phyloP scores from a whole-genome alignment of 2,113 vertebrate species.

The Catharus minimus region DNA sequence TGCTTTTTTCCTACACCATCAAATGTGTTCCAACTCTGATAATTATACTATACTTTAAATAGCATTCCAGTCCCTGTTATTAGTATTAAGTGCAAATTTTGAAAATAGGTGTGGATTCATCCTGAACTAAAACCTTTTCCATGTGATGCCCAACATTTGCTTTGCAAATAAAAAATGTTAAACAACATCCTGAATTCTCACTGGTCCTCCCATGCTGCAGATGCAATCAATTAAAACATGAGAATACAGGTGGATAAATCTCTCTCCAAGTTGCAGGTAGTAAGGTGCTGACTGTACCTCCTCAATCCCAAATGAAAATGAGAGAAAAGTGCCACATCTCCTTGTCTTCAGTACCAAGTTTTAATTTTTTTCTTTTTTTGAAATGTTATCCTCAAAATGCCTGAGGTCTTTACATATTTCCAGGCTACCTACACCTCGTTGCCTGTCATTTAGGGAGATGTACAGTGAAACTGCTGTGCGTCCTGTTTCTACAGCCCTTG shows the following conservation, averaged over 20 bases:
- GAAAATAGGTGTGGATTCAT: not conserved
- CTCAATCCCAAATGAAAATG: not conserved
- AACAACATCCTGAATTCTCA: not conserved
- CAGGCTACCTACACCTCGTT: not conserved
- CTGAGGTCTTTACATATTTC: not conserved
- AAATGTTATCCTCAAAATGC: slow-evolving; percentile 1
- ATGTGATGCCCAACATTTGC: not conserved
- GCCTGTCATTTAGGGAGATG: not conserved
- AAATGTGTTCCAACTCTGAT: not conserved
- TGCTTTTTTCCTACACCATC: not conserved
- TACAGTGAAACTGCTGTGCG: not conserved
- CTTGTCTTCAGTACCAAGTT: not conserved
- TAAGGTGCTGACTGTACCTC: not conserved
- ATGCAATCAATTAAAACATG: not conserved
- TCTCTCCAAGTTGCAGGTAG: not conserved
- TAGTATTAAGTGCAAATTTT: not conserved
- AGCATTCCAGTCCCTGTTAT: not conserved
- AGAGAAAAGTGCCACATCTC: not conserved
- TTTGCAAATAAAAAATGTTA: not conserved
- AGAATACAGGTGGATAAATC: not conserved
- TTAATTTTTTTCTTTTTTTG: not conserved
- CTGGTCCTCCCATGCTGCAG: not conserved
- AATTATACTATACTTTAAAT: not conserved
- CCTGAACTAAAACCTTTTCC: not conserved
- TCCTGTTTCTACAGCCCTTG: not conserved